Evolutionary conservation across 2,888 invertebrate species (phyloP), one percentile per base, ranked within the genome.

Genomic region (Euclidia mi): DNA sequence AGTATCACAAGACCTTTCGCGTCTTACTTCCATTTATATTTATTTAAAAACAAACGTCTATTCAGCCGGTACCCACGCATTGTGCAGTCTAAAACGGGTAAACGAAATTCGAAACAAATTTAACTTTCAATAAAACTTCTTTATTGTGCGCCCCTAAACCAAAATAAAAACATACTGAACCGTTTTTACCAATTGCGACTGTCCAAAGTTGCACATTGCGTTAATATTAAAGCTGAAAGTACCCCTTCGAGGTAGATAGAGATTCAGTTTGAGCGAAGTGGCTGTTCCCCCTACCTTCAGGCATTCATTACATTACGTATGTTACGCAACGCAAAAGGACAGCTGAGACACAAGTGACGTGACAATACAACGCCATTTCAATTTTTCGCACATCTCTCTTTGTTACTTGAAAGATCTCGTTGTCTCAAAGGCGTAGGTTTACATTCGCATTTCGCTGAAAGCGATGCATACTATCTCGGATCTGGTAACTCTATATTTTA

Each of bases 261-360:
- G 42, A 35, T 50, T 40, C 44, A 38, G 49, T 55, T 40, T 45
- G 45, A 61, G 57, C 48, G 40, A 43, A 49, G 38, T 41, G 51
- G 44, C 20, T 34, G 14, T 40, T 45, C 14, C n/a, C 34, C 6
- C 2, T 48, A 55, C 44, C 45, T 55, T 34, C 41, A 64, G 63
- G 68, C 75, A 73, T 84, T 84, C 82, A 85, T 85, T 82, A 85
- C 76, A 78, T 81, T 81, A 75, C 72, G 66, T 76, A 66, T 70
- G 64, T 76, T 66, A 78, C 61, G 52, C 71, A 65, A 76, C 69
- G 70, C 76, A 81, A 79, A 81, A 80, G 71, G 67, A 57, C 87
- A 89, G 89, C 88, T 88, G 88, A 61, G 84, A 46, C 83, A 73
- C 52, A 51, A 28, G 25, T 38, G 29, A 38, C 47, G 18, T 38